Evolutionary conservation across 2,113 vertebrate species (phyloP).

Genomic region (Melanostigma gelatinosum): DNA sequence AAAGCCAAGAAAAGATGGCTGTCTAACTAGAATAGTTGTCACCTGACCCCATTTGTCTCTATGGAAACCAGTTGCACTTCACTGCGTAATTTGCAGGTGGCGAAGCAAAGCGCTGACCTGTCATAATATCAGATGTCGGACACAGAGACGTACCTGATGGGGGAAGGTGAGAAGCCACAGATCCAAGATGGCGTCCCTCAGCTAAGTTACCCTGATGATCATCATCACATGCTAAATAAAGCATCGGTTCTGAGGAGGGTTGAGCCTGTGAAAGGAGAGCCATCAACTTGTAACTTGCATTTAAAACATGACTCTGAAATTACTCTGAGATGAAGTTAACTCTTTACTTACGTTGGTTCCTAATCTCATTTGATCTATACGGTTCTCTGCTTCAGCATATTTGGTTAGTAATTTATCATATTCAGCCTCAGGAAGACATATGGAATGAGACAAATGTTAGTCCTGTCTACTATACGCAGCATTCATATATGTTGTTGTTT

Average conservation of each 20-base stretch:
- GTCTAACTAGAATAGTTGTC: conserved; percentile 40
- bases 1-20: conserved; percentile 28
- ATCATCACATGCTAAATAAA: conserved; percentile 43
- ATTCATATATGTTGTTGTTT: not conserved
- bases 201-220: conserved; percentile 24
- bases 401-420: conserved; percentile 81
- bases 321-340: conserved; percentile 24
- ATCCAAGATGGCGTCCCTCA: conserved; percentile 46
- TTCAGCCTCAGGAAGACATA: conserved; percentile 71
- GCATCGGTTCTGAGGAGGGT: conserved; percentile 42
- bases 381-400: conserved; percentile 76
- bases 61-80: conserved; percentile 45
- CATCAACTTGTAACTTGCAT: not conserved
- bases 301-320: conserved; percentile 1
- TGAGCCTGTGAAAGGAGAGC: conserved; percentile 55
- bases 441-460: conserved; percentile 18
- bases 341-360: conserved; percentile 69
- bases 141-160: conserved; percentile 49
- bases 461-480: not conserved
- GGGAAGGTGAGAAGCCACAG: conserved; percentile 24
- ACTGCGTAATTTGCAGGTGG: conserved; percentile 23
- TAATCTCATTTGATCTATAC: conserved; percentile 75
- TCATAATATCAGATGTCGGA: conserved; percentile 57
- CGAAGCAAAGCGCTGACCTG: conserved; percentile 17
- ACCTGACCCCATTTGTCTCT: conserved; percentile 44